phyloP scores from a whole-genome alignment of 2,888 invertebrate genomes.

The Conus canariensis region DNA sequence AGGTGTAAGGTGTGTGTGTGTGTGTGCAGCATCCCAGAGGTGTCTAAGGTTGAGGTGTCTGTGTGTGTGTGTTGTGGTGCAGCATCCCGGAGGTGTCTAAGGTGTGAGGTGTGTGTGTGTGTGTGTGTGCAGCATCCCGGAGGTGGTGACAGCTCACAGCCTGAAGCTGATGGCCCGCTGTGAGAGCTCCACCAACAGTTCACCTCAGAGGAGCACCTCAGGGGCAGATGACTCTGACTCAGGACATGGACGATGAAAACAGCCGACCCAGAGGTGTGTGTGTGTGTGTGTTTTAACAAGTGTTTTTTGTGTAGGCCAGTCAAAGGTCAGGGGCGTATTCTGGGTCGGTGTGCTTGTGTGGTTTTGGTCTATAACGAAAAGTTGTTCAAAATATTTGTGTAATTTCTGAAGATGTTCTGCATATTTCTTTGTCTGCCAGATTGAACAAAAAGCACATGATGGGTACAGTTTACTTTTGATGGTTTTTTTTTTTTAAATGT shows the following conservation, averaged over 20 bases:
- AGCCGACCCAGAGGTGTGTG: constrained; percentile 80
- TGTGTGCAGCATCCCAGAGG: no score
- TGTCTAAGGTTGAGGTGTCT: no score
- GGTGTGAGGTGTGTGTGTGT: not conserved
- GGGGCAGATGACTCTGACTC: constrained; percentile 75
- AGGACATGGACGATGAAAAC: constrained; percentile 79
- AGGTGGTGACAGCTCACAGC: constrained; percentile 28
- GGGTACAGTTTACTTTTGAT: no score
- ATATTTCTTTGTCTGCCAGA: no score
- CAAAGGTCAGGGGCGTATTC: not conserved
- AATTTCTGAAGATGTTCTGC: no score
- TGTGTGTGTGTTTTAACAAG: not conserved
- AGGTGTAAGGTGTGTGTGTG: no score
- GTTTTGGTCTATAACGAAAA: no score
- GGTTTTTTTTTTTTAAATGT: no score
- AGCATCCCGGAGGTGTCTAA: no score
- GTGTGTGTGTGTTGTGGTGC: not conserved
- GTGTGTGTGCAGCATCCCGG: constrained; percentile 36
- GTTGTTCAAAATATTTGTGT: no score
- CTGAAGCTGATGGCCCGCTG: constrained; percentile 39
- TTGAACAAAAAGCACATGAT: no score
- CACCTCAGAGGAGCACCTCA: constrained; percentile 65
- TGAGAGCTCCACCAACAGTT: constrained; percentile 59
- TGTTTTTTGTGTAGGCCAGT: no score
- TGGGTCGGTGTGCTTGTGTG: not conserved